These are phyloP conservation scores for Vanessa cardui DNA, from an alignment of 2,888 invertebrate genomes.

Conservation along the genomic window DNA sequence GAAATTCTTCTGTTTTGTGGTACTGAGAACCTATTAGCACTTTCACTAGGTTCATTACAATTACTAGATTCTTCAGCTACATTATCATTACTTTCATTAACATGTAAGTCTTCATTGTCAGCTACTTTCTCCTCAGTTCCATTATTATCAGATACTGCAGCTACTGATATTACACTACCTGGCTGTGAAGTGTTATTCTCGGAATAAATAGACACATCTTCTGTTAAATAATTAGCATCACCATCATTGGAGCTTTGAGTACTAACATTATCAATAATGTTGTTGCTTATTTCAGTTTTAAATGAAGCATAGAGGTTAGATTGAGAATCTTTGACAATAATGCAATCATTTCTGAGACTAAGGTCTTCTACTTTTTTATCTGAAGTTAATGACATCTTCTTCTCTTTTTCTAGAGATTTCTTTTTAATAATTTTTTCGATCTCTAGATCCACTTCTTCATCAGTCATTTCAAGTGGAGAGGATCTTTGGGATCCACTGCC, in stretches of 20 bases:
- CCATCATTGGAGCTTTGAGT: slow-evolving; percentile 49
- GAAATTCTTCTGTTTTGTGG: slow-evolving; percentile 68
- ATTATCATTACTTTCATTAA: slow-evolving; percentile 64
- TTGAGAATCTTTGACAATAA: slow-evolving; percentile 30
- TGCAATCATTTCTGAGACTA: slow-evolving; percentile 38
- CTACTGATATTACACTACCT: slow-evolving; percentile 56
- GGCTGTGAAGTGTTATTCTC: slow-evolving; percentile 50
- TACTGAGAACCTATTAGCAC: slow-evolving; percentile 64
- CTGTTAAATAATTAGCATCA: slow-evolving; percentile 50
- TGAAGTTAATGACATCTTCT: slow-evolving; percentile 60
- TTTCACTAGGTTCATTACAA: slow-evolving; percentile 56
- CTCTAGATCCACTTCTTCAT: slow-evolving; percentile 87
- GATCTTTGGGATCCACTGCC: slow-evolving; percentile 79
- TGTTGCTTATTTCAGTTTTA: slow-evolving; percentile 52
- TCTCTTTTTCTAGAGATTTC: slow-evolving; percentile 77
- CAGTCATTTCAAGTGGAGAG: slow-evolving; percentile 83
- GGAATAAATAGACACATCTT: slow-evolving; percentile 50
- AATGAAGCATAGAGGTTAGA: slow-evolving; percentile 52
- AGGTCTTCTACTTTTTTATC: slow-evolving; percentile 46
- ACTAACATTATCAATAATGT: slow-evolving; percentile 48
- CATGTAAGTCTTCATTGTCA: slow-evolving; percentile 60
- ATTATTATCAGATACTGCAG: slow-evolving; percentile 50
- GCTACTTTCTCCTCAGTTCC: slow-evolving; percentile 50
- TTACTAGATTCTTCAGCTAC: slow-evolving; percentile 62
- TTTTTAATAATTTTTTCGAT: slow-evolving; percentile 85